Evolutionary conservation across 2,888 invertebrate genomes (phyloP), one percentile per base, ranked within the genome.

Genomic region (Abrostola triplasia): DNA sequence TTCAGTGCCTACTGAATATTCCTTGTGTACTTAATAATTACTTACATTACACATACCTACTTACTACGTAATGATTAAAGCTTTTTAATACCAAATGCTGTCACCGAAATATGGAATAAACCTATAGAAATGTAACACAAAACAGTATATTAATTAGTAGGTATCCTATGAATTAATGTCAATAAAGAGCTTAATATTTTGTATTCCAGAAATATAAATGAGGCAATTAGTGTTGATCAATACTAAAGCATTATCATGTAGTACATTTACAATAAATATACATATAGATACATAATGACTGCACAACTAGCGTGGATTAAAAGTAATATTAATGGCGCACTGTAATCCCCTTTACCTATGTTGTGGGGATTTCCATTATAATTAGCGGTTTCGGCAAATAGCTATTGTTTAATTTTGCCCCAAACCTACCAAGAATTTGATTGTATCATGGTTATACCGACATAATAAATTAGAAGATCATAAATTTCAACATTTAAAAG

Each of bases 1-100:
- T 47, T 9, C 44, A 24, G 44, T 47, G 24, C 44, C 24, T 47
- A 24, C 44, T 47, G 44, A 47, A 47, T 47, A 47, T 47, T 47
- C 44, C 13, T 47, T 24, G 24, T 4, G 24, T 47, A 24, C 44
- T 44, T 13, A 13, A 5, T 12, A 12, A 5, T 24, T 5, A 41
- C n/a, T 5, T n/a, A 41, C n/a, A 44, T 8, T 12, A 7, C 44
- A 12, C n/a, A n/a, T n/a, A n/a, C n/a, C n/a, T n/a, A n/a, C n/a
- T n/a, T n/a, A n/a, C n/a, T 13, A 8, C 24, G 13, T 47, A 47
- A 24, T 24, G 24, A 47, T 44, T 8, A 47, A 24, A 47, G 44
- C 24, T 13, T 47, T 10, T 8, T 9, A 9, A 5, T 5, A 8
- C 24, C 8, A 47, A 41, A 41, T 41, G 41, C 6, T 41, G 11